Evolutionary conservation across 2,113 vertebrate species (phyloP).

Genomic region (Corvus moneduloides): DNA sequence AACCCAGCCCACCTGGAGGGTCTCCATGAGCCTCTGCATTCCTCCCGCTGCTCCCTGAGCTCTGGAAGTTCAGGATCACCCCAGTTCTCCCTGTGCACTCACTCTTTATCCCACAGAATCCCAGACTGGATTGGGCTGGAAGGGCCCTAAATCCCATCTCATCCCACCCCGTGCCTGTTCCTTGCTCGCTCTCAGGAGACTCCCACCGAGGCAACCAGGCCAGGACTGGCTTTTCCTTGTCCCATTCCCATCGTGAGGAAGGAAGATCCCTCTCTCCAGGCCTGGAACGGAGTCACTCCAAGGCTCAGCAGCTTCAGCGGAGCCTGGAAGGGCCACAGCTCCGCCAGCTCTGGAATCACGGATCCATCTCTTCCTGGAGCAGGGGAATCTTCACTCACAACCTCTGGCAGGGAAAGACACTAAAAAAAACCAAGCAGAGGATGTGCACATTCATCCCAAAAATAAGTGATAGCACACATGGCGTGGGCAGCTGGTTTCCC

Average conservation of each 20-base stretch:
- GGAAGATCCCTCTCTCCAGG: background rate
- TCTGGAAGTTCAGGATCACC: background rate
- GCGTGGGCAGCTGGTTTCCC: background rate
- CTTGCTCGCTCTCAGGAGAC: background rate
- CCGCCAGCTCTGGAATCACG: fast-evolving
- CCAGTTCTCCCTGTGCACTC: background rate
- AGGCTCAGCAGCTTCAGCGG: background rate
- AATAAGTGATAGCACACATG: background rate
- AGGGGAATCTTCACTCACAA: background rate
- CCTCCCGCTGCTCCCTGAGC: background rate
- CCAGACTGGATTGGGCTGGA: background rate
- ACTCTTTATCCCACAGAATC: background rate
- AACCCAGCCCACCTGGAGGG: background rate
- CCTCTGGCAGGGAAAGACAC: background rate
- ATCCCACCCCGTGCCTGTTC: no score
- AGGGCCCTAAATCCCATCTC: background rate
- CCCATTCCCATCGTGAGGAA: background rate
- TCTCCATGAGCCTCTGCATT: background rate
- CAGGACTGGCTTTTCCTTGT: background rate
- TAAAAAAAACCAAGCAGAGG: background rate
- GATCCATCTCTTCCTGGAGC: background rate
- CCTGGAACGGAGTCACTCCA: background rate
- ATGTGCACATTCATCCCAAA: background rate
- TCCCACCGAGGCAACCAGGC: background rate
- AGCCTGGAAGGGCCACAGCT: background rate